Conservation (phyloP, 1,140 invertebrate species). For the Eriocheir sinensis region DNA sequence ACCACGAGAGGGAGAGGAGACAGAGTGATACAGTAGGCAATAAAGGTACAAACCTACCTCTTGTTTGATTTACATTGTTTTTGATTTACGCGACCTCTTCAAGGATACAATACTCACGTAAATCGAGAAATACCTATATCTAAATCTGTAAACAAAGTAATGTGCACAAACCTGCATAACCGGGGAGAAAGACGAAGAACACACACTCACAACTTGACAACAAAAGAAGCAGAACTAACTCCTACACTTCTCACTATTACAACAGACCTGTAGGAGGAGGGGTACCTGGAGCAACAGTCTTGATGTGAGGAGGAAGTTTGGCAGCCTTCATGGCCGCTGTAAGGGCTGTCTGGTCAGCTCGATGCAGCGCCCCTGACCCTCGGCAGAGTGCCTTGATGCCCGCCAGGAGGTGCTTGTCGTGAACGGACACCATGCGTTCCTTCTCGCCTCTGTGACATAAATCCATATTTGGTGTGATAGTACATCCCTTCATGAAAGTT, state of each 20-base stretch:
- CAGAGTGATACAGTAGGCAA: no score
- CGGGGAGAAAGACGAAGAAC: background rate
- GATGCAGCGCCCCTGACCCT: conserved; percentile 84
- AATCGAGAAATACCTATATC: no score
- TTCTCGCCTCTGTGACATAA: conserved; percentile 80
- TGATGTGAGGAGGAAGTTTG: conserved; percentile 85
- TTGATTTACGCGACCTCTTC: no score
- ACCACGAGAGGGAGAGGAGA: no score
- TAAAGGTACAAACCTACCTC: no score
- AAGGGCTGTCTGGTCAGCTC: conserved; percentile 85
- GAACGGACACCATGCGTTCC: conserved; percentile 81
- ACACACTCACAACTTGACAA: background rate
- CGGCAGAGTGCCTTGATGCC: conserved; percentile 85
- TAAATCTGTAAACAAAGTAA: background rate
- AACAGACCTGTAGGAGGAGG: conserved; percentile 74
- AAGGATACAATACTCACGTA: no score
- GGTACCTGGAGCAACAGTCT: conserved; percentile 83
- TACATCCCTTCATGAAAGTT: no score
- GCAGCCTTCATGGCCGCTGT: conserved; percentile 87
- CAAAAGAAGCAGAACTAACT: background rate
- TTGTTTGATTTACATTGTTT: no score
- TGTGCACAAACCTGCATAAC: background rate
- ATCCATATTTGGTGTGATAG: no score
- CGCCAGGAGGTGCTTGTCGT: conserved; percentile 84
- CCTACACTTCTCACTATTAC: background rate